These are phyloP conservation scores for Gymnocheta viridis DNA, from an alignment of 2,888 invertebrate genomes.

Conservation along the genomic window DNA sequence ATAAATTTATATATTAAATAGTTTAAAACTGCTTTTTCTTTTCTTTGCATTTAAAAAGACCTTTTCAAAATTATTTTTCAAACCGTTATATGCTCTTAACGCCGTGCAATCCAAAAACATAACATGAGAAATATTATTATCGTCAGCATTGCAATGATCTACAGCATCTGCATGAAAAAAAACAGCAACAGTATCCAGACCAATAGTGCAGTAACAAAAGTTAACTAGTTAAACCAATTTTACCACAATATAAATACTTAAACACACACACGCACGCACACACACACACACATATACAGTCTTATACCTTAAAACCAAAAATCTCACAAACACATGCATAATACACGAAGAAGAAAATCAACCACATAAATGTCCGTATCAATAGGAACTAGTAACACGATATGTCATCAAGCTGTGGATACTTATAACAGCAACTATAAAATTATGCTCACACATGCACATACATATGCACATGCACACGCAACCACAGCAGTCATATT, in stretches of 20 bases:
- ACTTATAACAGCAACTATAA: constrained; percentile 26
- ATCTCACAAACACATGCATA: too few relatives aligned
- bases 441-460: not conserved
- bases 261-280: not conserved
- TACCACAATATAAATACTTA: constrained; percentile 19
- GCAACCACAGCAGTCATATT: not conserved
- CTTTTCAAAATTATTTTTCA: too few relatives aligned
- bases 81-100: too few relatives aligned
- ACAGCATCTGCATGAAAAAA: not conserved
- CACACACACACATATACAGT: not conserved
- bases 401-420: constrained; percentile 57
- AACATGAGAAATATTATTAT: not conserved
- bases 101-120: not conserved
- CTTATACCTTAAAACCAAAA: too few relatives aligned
- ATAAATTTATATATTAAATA: too few relatives aligned
- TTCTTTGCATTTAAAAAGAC: not conserved
- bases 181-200: not conserved
- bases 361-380: constrained; percentile 62
- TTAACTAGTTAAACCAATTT: constrained; percentile 9
- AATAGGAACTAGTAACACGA: constrained; percentile 54
- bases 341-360: constrained; percentile 2
- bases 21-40: not conserved
- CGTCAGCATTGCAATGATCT: not conserved
- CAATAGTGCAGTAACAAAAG: not conserved
- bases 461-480: not conserved